A percentile compares a stretch with the other conserved stretches of the same genome.
These are phyloP conservation scores for Drosophila willistoni DNA, from an alignment of 1,140 invertebrate genomes.

Conservation along the genomic window DNA sequence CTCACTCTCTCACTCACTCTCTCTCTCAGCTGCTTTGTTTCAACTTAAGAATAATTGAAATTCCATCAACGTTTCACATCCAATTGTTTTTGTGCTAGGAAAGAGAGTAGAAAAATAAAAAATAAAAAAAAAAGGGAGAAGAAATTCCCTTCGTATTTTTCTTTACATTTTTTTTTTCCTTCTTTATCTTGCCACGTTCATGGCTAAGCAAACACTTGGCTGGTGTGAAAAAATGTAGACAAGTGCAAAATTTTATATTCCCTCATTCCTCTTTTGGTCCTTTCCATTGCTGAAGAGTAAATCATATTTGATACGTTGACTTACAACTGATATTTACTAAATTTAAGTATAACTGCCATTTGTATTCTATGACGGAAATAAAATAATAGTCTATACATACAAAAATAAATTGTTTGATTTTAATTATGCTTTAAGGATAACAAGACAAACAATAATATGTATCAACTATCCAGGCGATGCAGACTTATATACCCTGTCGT, in stretches of 20 bases:
- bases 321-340: neutral
- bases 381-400: too few relatives aligned
- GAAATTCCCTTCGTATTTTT: conserved; percentile 6
- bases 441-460: too few relatives aligned
- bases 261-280: neutral
- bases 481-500: neutral
- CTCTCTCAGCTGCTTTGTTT: conserved; percentile 38
- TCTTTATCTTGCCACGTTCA: conserved; percentile 13
- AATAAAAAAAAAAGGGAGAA: conserved; percentile 15
- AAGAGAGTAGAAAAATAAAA: conserved; percentile 27
- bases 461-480: too few relatives aligned
- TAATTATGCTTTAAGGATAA: too few relatives aligned
- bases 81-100: conserved; percentile 50
- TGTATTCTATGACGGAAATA: neutral
- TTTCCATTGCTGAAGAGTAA: neutral
- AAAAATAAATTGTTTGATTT: too few relatives aligned
- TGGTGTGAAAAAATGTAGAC: conserved; percentile 58
- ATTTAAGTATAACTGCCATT: neutral
- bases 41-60: conserved; percentile 63
- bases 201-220: conserved; percentile 49
- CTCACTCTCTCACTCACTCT: neutral
- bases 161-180: neutral
- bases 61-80: conserved; percentile 55
- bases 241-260: conserved; percentile 58
- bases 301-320: conserved; percentile 1